Base-by-base conservation (phyloP, 2,888 invertebrate genomes). In the Agriopis aurantiaria region DNA sequence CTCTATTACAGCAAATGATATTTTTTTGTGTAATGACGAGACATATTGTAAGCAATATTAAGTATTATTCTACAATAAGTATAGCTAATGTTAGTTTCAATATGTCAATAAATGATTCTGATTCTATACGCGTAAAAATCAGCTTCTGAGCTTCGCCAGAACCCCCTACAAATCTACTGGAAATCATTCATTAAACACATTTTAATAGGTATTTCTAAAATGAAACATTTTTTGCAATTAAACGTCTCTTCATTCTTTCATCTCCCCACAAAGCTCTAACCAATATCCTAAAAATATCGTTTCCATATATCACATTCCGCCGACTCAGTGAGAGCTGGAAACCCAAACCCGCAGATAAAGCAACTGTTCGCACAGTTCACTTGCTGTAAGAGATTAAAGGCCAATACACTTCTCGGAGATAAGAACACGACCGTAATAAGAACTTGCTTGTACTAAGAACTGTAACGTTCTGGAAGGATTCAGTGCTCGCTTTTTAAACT, bases 341-440 rank as follows among this genome's bases (percentile, higher is more conserved):
- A 62, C 57, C 68, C 64, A 53, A 64, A 68, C 48, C 53, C 48
- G 23, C 8, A 62, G 69, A 69, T 65, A 62, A 69, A 65, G 52
- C 57, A 45, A 56, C 62, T 57, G 53, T 62, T 65, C 80, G 79
- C 72, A 71, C 75, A 62, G 75, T 75, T 82, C 77, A 77, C 73
- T 76, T 74, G 68, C 73, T 77, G 78, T 81, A 75, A 80, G 76
- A 83, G 83, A 83, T 85, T 82, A 80, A 78, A 77, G 78, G 73
- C 67, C 77, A 82, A 83, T 82, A 80, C 72, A 59, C 62, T 70
- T 55, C 58, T 72, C 66, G 48, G n/a, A 68, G 73, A 76, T 79
- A 78, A 78, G 77, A 75, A 79, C 78, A 79, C 61, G 80, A 75
- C 77, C 73, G 72, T 77, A 79, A 80, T 81, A 82, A 82, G 77